phyloP scores from a whole-genome alignment of 2,888 invertebrate genomes.

The Sesia bembeciformis region DNA sequence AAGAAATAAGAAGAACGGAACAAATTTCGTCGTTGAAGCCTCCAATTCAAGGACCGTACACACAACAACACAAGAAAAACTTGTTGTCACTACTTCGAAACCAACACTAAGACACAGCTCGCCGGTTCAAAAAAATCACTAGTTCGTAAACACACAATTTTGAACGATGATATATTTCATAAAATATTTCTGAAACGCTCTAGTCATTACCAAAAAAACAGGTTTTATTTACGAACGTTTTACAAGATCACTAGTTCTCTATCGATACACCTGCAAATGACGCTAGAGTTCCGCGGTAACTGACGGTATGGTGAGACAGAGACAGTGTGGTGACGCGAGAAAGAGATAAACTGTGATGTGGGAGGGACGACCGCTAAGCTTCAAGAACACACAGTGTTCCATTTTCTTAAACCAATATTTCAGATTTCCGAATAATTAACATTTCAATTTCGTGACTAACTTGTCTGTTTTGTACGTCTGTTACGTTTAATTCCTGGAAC shows the following conservation, averaged over 20 bases:
- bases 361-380: conserved; percentile 56
- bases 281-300: conserved; percentile 56
- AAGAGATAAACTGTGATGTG: conserved; percentile 48
- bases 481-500: too few relatives aligned
- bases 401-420: too few relatives aligned
- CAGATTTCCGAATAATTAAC: too few relatives aligned
- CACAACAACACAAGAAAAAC: conserved; percentile 55
- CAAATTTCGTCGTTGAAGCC: conserved; percentile 46
- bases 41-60: conserved; percentile 59
- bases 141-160: background rate
- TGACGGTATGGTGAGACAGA: conserved; percentile 53
- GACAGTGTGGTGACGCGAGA: conserved; percentile 48
- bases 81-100: conserved; percentile 63
- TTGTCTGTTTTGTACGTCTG: too few relatives aligned
- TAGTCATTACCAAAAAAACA: conserved; percentile 20
- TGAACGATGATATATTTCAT: background rate
- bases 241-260: conserved; percentile 19
- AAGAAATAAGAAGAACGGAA: conserved; percentile 39
- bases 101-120: conserved; percentile 30
- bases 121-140: background rate
- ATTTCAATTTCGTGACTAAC: too few relatives aligned
- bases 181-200: background rate
- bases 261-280: conserved; percentile 47
- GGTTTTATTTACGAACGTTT: conserved; percentile 48
- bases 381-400: conserved; percentile 52